Evolutionary conservation across 30 jellyfish, hydroid and myxozoan genomes (phyloP).

Genomic region (Turritopsis rubra): DNA sequence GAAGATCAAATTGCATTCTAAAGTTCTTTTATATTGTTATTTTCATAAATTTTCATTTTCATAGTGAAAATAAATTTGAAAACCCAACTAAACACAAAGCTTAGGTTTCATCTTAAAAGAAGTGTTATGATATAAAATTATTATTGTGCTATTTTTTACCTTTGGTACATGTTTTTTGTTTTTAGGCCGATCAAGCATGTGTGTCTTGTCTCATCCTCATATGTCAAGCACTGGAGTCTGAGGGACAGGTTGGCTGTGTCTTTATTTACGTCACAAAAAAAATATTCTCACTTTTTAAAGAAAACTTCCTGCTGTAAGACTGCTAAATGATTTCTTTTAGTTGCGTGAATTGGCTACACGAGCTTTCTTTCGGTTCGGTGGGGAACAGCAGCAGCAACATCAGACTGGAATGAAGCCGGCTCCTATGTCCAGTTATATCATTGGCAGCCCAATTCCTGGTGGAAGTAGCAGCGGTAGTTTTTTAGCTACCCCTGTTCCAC

Average conservation of each 20-base stretch:
- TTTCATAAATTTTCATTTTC: too few relatives aligned
- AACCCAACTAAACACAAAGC: too few relatives aligned
- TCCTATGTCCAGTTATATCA: constrained; percentile 49
- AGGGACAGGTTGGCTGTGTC: constrained; percentile 50
- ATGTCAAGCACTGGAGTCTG: constrained; percentile 81
- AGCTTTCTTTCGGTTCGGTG: constrained; percentile 82
- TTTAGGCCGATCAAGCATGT: constrained; percentile 74
- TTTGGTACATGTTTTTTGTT: background rate
- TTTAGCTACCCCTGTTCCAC: constrained; percentile 76
- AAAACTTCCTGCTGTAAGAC: too few relatives aligned
- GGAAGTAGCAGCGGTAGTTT: constrained; percentile 93
- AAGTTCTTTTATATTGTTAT: too few relatives aligned
- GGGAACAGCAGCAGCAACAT: background rate
- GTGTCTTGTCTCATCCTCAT: constrained; percentile 76
- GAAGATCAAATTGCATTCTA: too few relatives aligned
- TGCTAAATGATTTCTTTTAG: constrained; percentile 26
- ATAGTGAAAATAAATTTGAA: too few relatives aligned
- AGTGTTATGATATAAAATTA: background rate
- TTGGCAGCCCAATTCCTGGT: constrained; percentile 78
- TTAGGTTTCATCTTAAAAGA: too few relatives aligned
- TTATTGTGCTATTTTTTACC: background rate
- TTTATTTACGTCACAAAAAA: too few relatives aligned
- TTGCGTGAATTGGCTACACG: constrained; percentile 73
- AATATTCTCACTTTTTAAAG: too few relatives aligned
- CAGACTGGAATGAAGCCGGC: background rate